phyloP scores from a whole-genome alignment of 1,140 invertebrate species.

The Drosophila gunungcola region DNA sequence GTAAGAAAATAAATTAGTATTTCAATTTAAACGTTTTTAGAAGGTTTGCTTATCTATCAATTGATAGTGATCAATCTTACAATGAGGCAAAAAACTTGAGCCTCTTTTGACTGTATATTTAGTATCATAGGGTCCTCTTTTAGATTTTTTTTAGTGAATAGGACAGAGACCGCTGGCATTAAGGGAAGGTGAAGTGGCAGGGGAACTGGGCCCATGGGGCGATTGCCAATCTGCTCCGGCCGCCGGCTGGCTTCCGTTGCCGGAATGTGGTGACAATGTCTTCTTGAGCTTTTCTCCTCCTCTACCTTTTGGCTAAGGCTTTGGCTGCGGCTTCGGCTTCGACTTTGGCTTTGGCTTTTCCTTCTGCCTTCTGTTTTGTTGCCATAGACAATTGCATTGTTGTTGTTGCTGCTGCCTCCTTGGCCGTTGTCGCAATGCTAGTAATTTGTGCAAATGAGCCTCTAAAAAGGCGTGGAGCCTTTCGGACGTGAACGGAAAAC shows the following conservation, averaged over 20 bases:
- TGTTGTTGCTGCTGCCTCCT: conserved; percentile 47
- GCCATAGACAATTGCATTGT: conserved; percentile 71
- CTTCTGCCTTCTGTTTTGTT: conserved; percentile 10
- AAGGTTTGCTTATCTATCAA: too few species aligned
- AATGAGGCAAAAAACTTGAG: too few species aligned
- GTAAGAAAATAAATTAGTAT: too few species aligned
- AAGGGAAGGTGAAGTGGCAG: neutral
- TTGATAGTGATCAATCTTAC: too few species aligned
- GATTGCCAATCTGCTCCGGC: conserved; percentile 68
- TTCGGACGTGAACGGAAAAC: conserved; percentile 31
- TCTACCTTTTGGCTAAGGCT: conserved; percentile 33
- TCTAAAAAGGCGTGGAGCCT: conserved; percentile 66
- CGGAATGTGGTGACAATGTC: conserved; percentile 81
- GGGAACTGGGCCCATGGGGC: conserved; percentile 52
- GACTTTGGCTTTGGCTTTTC: conserved; percentile 31
- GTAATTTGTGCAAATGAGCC: conserved; percentile 82
- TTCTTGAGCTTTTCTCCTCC: conserved; percentile 46
- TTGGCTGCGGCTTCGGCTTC: conserved; percentile 9
- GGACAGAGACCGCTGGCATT: neutral
- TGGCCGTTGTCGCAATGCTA: conserved; percentile 72
- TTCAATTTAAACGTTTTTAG: too few species aligned
- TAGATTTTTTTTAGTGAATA: neutral
- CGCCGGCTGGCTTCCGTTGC: conserved; percentile 71
- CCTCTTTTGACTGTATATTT: too few species aligned
- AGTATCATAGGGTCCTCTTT: neutral